Evolutionary conservation across 2,113 vertebrate species (phyloP).

Genomic region (Ondatra zibethicus): DNA sequence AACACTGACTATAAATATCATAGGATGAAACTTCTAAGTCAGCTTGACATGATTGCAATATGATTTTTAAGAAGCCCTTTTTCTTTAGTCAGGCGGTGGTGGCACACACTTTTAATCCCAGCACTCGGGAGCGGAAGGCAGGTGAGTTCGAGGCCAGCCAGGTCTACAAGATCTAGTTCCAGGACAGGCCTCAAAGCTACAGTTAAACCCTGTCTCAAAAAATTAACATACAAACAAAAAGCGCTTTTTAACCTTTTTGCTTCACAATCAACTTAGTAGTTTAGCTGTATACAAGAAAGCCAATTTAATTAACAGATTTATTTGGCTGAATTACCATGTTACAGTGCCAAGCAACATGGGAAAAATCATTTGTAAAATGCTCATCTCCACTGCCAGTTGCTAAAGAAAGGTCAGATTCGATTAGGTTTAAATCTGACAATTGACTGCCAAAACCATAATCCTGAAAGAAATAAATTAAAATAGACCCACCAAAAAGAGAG

Average conservation of each 20-base stretch:
- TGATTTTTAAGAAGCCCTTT: background rate
- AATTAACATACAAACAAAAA: background rate
- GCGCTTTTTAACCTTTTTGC: background rate
- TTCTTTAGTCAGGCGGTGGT: too few relatives aligned
- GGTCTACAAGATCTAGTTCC: too few relatives aligned
- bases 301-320: constrained; percentile 57
- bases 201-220: too few relatives aligned
- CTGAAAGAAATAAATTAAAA: constrained; percentile 36
- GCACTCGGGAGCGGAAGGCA: too few relatives aligned
- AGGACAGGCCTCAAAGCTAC: too few relatives aligned
- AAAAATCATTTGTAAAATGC: background rate
- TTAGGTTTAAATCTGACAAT: constrained; percentile 50
- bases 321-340: constrained; percentile 43
- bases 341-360: constrained; percentile 23
- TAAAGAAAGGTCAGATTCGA: constrained; percentile 47
- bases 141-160: too few relatives aligned
- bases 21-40: background rate
- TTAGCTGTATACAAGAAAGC: constrained; percentile 5
- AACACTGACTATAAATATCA: background rate
- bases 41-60: background rate
- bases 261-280: constrained; percentile 31
- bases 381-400: background rate
- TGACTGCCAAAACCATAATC: constrained; percentile 50
- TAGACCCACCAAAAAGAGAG: background rate
- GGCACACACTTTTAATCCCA: too few relatives aligned